Percentiles rank a stretch among this genome's conserved stretches.
Evolutionary conservation across 2,888 invertebrate genomes (phyloP).

Genomic region (Drosophila merina): DNA sequence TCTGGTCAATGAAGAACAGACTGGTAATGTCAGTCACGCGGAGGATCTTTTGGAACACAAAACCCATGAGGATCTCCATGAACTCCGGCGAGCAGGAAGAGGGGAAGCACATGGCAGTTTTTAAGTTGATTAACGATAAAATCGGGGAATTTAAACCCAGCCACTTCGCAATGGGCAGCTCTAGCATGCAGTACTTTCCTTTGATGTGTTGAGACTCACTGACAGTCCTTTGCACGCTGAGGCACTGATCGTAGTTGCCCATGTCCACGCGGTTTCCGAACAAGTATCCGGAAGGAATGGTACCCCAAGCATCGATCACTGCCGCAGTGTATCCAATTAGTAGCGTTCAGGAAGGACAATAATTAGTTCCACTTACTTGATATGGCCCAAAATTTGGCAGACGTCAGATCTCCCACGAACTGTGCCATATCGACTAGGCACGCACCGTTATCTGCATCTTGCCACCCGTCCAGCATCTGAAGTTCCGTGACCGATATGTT

Average conservation of each 20-base stretch:
- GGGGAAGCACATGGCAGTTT: constrained; percentile 69
- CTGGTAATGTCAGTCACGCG: neutral
- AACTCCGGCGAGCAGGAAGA: constrained; percentile 51
- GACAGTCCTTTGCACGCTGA: constrained; percentile 42
- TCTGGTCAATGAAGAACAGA: constrained; percentile 11
- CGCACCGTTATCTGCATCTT: constrained; percentile 29
- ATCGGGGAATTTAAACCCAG: neutral
- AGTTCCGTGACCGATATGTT: constrained; percentile 29
- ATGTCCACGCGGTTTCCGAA: constrained; percentile 74
- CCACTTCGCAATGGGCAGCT: constrained; percentile 11
- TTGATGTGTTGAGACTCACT: constrained; percentile 10
- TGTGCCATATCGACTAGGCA: constrained; percentile 47
- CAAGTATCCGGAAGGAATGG: constrained; percentile 80
- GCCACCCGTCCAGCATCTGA: constrained; percentile 4
- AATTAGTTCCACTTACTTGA: constrained; percentile 31
- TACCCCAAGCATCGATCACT: constrained; percentile 84
- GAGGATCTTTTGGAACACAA: constrained; percentile 41
- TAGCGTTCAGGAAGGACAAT: neutral
- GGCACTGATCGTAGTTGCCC: constrained; percentile 82
- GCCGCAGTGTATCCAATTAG: neutral
- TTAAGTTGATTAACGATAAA: constrained; percentile 5
- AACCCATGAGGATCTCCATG: constrained; percentile 48
- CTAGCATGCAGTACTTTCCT: constrained; percentile 54
- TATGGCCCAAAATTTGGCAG: constrained; percentile 42
- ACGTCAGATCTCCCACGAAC: constrained; percentile 22